Evolutionary conservation across 2,113 vertebrate species (phyloP).

Genomic region (Taurulus bubalis): DNA sequence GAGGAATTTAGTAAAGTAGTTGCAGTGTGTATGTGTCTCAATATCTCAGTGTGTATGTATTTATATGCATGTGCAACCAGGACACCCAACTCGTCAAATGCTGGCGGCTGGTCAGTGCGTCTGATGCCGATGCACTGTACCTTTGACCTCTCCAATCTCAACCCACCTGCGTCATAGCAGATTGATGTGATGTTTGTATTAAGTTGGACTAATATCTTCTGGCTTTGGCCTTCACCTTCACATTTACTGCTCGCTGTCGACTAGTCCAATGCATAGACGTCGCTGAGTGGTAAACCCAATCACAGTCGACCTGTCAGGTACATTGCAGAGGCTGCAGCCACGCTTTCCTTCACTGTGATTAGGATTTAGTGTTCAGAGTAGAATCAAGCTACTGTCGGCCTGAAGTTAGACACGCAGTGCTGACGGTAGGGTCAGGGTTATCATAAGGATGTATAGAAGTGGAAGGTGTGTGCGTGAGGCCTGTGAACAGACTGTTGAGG

Average conservation of each 20-base stretch:
- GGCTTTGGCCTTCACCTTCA: not conserved
- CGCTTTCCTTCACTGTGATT: not conserved
- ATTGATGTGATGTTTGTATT: not conserved
- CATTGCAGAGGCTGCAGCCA: not conserved
- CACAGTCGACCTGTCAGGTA: not conserved
- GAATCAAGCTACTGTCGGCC: not conserved
- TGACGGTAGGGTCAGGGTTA: constrained; percentile 13
- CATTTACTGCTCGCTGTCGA: not conserved
- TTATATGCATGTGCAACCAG: too few relatives aligned
- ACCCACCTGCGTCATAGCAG: too few relatives aligned
- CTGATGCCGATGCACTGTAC: too few relatives aligned
- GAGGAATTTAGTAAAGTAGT: too few relatives aligned
- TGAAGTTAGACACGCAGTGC: not conserved
- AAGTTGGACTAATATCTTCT: not conserved
- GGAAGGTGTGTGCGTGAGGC: constrained; percentile 9
- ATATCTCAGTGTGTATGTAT: too few relatives aligned
- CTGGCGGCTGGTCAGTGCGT: too few relatives aligned
- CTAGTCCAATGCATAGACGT: not conserved
- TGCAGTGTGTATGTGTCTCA: too few relatives aligned
- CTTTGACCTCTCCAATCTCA: too few relatives aligned
- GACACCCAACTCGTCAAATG: too few relatives aligned
- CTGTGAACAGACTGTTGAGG: constrained; percentile 73
- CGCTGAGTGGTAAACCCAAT: not conserved
- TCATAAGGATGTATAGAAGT: not conserved
- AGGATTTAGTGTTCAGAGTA: not conserved